These are phyloP conservation scores for Heterodera filipjevi DNA, from an alignment of 2,888 invertebrate genomes.

Conservation along the genomic window DNA sequence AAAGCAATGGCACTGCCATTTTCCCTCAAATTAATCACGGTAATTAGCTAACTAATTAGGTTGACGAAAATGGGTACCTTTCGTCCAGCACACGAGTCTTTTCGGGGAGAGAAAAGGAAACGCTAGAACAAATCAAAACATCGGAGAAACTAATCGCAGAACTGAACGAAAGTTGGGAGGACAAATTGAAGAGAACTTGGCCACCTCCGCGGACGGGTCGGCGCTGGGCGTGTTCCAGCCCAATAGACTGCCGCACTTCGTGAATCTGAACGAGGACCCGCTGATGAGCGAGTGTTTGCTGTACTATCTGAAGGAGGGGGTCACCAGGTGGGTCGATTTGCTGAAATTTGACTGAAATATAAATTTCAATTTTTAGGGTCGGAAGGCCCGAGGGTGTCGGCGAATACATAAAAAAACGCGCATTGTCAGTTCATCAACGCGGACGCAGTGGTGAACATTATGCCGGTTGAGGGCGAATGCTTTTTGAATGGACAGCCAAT, in stretches of 20 bases:
- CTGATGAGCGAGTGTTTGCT: slow-evolving; percentile 96
- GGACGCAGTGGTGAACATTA: slow-evolving; percentile 74
- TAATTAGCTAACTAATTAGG: too few relatives aligned
- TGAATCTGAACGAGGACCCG: slow-evolving; percentile 97
- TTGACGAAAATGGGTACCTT: slow-evolving; percentile 45
- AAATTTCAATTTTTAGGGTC: slow-evolving; percentile 70
- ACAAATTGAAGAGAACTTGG: slow-evolving; percentile 93
- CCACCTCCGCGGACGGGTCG: slow-evolving; percentile 93
- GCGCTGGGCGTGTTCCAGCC: slow-evolving; percentile 98
- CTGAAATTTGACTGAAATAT: neutral
- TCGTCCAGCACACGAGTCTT: slow-evolving; percentile 49
- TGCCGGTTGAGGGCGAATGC: slow-evolving; percentile 74
- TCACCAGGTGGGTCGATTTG: slow-evolving; percentile 72
- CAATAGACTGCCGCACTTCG: slow-evolving; percentile 95
- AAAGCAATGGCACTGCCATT: neutral
- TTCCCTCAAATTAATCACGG: neutral
- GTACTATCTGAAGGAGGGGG: slow-evolving; percentile 94
- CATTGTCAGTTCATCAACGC: slow-evolving; percentile 96
- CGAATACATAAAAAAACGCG: slow-evolving; percentile 86
- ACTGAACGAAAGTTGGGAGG: slow-evolving; percentile 99
- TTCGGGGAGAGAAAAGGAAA: slow-evolving; percentile 82
- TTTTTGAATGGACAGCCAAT: slow-evolving; percentile 93
- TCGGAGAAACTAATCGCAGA: slow-evolving; percentile 98
- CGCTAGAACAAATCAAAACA: slow-evolving; percentile 88
- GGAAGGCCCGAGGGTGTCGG: slow-evolving; percentile 90